Percentiles rank a stretch among this genome's conserved stretches.
phyloP scores from a whole-genome alignment of 2,113 vertebrate genomes.

The Tauraco erythrolophus region DNA sequence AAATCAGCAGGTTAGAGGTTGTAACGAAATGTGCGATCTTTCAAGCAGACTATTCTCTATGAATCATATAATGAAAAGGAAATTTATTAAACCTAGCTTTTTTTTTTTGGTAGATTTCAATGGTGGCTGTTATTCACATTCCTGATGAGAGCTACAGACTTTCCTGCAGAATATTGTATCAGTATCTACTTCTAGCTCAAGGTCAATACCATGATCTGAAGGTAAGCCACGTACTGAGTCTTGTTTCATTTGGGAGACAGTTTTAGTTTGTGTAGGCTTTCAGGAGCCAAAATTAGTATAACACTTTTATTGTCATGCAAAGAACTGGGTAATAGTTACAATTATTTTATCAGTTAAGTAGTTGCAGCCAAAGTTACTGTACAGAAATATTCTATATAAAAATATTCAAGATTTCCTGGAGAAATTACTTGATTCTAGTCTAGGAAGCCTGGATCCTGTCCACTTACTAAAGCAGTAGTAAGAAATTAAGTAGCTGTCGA shows the following conservation, averaged over 20 bases:
- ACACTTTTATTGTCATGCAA: neutral
- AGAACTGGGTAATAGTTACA: neutral
- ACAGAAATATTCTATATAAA: neutral
- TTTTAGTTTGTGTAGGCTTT: slow-evolving; percentile 21
- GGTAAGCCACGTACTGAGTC: slow-evolving; percentile 68
- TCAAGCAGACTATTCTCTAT: neutral
- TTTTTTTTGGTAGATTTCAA: slow-evolving; percentile 81
- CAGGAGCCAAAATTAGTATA: neutral
- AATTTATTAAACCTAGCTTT: neutral
- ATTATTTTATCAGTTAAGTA: neutral
- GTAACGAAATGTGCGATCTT: neutral
- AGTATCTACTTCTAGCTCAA: slow-evolving; percentile 90
- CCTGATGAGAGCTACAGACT: slow-evolving; percentile 90
- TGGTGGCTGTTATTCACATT: slow-evolving; percentile 89
- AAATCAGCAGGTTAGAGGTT: neutral
- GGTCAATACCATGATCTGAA: slow-evolving; percentile 93
- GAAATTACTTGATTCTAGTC: neutral
- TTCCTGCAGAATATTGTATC: slow-evolving; percentile 88
- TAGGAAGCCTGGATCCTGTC: neutral
- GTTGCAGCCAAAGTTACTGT: neutral
- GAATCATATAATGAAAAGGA: neutral
- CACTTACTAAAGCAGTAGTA: neutral
- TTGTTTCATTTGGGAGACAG: neutral
- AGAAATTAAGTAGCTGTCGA: neutral
- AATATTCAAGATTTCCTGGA: neutral